phyloP scores from a whole-genome alignment of 2,888 invertebrate species.

The Meliscaeva auricollis region DNA sequence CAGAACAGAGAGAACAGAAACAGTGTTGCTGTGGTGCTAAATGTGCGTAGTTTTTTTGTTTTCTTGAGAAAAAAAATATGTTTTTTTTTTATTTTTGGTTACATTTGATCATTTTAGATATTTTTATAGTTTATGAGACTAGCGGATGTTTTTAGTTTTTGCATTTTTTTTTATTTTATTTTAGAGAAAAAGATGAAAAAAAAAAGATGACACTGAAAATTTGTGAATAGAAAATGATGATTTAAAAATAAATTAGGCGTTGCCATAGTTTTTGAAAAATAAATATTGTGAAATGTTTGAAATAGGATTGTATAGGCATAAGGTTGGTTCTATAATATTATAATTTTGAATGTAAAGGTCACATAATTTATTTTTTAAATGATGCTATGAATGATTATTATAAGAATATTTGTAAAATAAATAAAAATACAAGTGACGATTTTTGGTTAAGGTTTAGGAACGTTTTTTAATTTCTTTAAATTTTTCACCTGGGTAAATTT shows the following conservation, averaged over 20 bases:
- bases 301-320: background rate
- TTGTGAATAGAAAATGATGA: constrained; percentile 15
- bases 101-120: constrained; percentile 2
- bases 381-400: background rate
- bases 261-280: constrained; percentile 22
- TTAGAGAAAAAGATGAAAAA: background rate
- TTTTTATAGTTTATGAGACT: constrained; percentile 3
- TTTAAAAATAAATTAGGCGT: constrained; percentile 57
- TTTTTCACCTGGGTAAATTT: too few relatives aligned
- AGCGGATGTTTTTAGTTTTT: constrained; percentile 20
- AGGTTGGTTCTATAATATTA: background rate
- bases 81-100: constrained; percentile 42
- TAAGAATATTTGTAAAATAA: too few relatives aligned
- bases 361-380: background rate
- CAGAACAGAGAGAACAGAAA: background rate
- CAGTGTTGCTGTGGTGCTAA: constrained; percentile 62
- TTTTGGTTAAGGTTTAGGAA: too few relatives aligned
- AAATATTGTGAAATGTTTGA: constrained; percentile 41
- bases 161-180: background rate
- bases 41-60: constrained; percentile 1
- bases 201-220: constrained; percentile 36
- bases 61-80: background rate
- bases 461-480: too few relatives aligned
- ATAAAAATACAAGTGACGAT: too few relatives aligned
- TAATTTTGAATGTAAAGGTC: constrained; percentile 35